Evolutionary conservation across 2,888 invertebrate genomes (phyloP).

Genomic region (Napeogenes inachia): DNA sequence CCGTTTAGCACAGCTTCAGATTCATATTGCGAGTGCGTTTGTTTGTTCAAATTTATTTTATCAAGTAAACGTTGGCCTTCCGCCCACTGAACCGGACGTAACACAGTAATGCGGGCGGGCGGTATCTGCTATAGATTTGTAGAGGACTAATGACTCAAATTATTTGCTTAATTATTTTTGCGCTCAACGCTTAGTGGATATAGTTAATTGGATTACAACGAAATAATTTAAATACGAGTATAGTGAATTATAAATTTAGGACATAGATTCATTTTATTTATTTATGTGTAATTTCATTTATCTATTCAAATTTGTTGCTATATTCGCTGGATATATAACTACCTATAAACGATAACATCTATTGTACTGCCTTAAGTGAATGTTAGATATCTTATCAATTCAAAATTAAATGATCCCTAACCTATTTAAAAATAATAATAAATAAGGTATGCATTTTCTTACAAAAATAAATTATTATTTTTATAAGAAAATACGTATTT

Average conservation of each 20-base stretch:
- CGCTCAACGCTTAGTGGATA: constrained; percentile 45
- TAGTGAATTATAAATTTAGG: constrained; percentile 11
- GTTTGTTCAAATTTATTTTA: constrained; percentile 77
- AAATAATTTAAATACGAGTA: constrained; percentile 24
- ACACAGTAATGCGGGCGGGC: constrained; percentile 61
- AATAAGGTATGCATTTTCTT: too few relatives aligned
- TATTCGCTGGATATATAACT: too few relatives aligned
- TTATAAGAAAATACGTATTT: too few relatives aligned
- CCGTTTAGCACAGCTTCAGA: constrained; percentile 72
- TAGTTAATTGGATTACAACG: constrained; percentile 34
- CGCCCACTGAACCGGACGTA: constrained; percentile 63
- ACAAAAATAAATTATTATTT: too few relatives aligned
- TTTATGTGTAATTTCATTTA: too few relatives aligned
- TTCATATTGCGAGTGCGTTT: constrained; percentile 74
- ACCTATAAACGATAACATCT: too few relatives aligned
- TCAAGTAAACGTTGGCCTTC: constrained; percentile 73
- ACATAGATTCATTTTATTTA: too few relatives aligned
- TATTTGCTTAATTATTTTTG: constrained; percentile 67
- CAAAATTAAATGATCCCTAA: too few relatives aligned
- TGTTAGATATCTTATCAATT: too few relatives aligned
- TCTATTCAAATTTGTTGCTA: too few relatives aligned
- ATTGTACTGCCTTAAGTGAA: too few relatives aligned
- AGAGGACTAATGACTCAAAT: constrained; percentile 63
- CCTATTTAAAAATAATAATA: too few relatives aligned
- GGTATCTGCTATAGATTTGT: constrained; percentile 45